Base-by-base conservation (phyloP, 2,888 invertebrate genomes). In the Noctua fimbriata region DNA sequence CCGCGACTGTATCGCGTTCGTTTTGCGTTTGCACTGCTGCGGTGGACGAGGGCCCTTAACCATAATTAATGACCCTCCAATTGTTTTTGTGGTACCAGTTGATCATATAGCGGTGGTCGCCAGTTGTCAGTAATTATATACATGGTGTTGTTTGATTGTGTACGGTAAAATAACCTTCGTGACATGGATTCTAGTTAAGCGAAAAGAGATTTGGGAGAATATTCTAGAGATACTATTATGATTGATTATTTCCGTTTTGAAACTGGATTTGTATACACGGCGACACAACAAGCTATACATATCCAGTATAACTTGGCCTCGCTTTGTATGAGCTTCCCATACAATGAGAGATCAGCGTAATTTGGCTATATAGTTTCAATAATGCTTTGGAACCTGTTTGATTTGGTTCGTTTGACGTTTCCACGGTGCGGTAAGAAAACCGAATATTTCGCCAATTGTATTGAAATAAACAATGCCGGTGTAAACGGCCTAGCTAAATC, bases 51-150 rank as follows among this genome's bases (percentile, higher is more conserved):
- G 28, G 32, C 32, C 63, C 63, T 65, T 21, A 32, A 21, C 32
- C 6, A 60, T 36, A 36, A n/a, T 66, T 65, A 65, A 72, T 82
- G n/a, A 71, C 24, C 14, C 6, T 49, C 24, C 24, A 72, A 63
- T 76, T 32, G 32, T 73, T 65, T 36, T 76, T 65, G 55, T 65
- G 36, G 58, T 41, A 14, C n/a, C 16, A 49, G 36, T 82, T 70
- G 52, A 63, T 73, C 16, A 65, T 58, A 69, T 9, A 82, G 47
- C 7, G 9, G n/a, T 4, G 14, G 47, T 55, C 9, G 4, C 9
- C 44, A 47, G 67, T 69, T 58, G 65, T 44, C 5, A 12, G 14
- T 69, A 81, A 81, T 81, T 76, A 65, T 21, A 47, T 28, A 69
- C 58, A 28, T 55, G 65, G 16, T 60, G 65, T 52, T 82, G 28